Evolutionary conservation across 2,113 vertebrate species (phyloP).

Genomic region (Anguilla rostrata): DNA sequence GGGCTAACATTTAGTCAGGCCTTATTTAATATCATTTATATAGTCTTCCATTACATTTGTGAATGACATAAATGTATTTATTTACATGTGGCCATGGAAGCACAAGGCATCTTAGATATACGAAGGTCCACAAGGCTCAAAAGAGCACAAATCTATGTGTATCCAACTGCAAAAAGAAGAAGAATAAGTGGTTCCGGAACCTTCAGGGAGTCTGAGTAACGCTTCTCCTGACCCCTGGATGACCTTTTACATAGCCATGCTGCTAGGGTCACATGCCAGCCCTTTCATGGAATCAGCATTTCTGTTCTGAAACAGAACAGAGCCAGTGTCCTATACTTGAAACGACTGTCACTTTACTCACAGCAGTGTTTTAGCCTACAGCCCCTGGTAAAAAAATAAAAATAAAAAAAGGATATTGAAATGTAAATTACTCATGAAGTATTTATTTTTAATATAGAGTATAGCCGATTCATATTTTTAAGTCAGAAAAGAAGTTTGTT

Average conservation of each 20-base stretch:
- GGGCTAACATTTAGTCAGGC: not conserved
- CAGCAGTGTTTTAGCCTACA: not conserved
- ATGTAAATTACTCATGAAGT: not conserved
- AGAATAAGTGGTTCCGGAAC: not conserved
- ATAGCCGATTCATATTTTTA: not conserved
- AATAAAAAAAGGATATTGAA: not conserved
- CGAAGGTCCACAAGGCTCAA: not conserved
- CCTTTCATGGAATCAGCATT: not conserved
- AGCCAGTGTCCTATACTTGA: not conserved
- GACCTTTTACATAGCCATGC: not conserved
- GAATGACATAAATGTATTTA: not conserved
- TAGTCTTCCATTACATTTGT: not conserved
- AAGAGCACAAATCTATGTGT: not conserved
- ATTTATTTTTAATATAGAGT: constrained; percentile 2
- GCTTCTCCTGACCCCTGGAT: not conserved
- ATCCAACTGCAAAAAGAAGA: not conserved
- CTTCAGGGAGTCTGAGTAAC: not conserved
- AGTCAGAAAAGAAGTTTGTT: not conserved
- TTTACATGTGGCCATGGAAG: not conserved
- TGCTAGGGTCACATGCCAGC: not conserved
- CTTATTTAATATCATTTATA: not conserved
- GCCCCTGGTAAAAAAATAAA: not conserved
- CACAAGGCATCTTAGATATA: not conserved
- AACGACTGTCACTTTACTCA: not conserved
- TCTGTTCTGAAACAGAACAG: not conserved